Evolutionary conservation across 2,888 invertebrate species (phyloP), one percentile per base, ranked within the genome.

Genomic region (Euzetes globulus): DNA sequence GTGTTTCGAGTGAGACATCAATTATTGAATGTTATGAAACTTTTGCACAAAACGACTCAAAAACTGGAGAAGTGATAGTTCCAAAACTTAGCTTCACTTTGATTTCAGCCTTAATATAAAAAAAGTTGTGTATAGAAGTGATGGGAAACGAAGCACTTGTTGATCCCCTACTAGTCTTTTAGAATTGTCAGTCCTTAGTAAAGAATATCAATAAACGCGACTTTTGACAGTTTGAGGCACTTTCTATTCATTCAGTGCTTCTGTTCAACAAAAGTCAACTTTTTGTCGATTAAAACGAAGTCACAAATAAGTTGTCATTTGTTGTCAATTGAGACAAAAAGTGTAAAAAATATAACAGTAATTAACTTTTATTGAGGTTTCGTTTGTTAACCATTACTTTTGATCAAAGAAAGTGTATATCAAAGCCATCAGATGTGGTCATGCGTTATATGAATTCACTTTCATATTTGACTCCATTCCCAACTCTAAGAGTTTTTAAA

Each of bases 101-200:
- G 63, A 63, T 63, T 27, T 63, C 13, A 25, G 15, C 1, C 17
- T 19, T 7, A 29, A 63, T 29, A 63, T 5, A 63, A 17, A 1
- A 33, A 29, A 5, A 63, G 33, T 63, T 25, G 7, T 15, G 33
- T 19, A 27, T 29, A 33, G 6, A 27, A 33, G 17, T 25, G 63
- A 63, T 63, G 63, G 63, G 63, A 63, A 63, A 29, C 7, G 9
- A 2, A 63, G 33, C 63, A 63, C 63, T 63, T 63, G 63, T 63
- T 63, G 63, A 63, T 63, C 63, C 17, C 33, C 33, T 25, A 55
- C 19, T 22, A 55, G 19, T 63, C 33, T 63, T 27, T 29, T 1
- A 63, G 33, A 63, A 63, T 33, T 63, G 63, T 63, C 13, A 63
- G 29, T 5, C 9, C 5, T 4, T 7, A 52, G 19, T 5, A 58